phyloP scores from a whole-genome alignment of 2,888 invertebrate species.

The Dynastes tityus region DNA sequence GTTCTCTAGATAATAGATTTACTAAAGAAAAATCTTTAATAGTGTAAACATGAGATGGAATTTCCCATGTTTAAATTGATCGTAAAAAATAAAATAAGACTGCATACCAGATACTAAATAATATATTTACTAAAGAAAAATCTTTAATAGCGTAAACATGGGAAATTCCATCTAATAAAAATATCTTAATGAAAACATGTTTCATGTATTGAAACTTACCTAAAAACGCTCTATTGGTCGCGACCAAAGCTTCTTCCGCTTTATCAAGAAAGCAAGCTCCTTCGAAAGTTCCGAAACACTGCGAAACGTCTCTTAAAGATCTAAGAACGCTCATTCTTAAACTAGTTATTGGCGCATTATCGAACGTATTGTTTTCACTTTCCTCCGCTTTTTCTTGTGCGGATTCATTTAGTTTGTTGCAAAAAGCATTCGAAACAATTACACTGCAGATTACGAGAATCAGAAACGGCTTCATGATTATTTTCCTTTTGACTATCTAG shows the following conservation, averaged over 20 bases:
- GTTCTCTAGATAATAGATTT: too few relatives aligned
- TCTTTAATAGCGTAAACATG: too few relatives aligned
- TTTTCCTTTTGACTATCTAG: not conserved
- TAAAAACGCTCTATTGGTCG: constrained; percentile 47
- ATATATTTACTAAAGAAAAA: too few relatives aligned
- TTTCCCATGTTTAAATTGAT: too few relatives aligned
- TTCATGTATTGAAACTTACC: constrained; percentile 37
- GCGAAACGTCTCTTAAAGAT: constrained; percentile 38
- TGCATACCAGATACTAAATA: too few relatives aligned
- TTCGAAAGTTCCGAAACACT: constrained; percentile 54
- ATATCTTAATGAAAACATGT: too few relatives aligned
- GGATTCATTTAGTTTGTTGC: constrained; percentile 4
- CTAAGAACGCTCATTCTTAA: constrained; percentile 35
- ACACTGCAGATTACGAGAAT: constrained; percentile 29
- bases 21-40: too few relatives aligned
- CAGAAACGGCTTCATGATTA: constrained; percentile 40
- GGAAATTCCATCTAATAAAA: too few relatives aligned
- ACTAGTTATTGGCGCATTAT: constrained; percentile 20
- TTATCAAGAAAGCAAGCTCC: constrained; percentile 55
- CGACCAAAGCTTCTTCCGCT: constrained; percentile 53
- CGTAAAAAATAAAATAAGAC: too few relatives aligned
- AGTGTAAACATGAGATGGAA: too few relatives aligned
- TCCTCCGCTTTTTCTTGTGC: constrained; percentile 13
- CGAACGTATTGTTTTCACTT: constrained; percentile 47
- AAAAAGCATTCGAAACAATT: constrained; percentile 23